A percentile compares a stretch with the other conserved stretches of the same genome.
Conservation (phyloP, 1,140 invertebrate genomes). For the Lordiphosa collinella region DNA sequence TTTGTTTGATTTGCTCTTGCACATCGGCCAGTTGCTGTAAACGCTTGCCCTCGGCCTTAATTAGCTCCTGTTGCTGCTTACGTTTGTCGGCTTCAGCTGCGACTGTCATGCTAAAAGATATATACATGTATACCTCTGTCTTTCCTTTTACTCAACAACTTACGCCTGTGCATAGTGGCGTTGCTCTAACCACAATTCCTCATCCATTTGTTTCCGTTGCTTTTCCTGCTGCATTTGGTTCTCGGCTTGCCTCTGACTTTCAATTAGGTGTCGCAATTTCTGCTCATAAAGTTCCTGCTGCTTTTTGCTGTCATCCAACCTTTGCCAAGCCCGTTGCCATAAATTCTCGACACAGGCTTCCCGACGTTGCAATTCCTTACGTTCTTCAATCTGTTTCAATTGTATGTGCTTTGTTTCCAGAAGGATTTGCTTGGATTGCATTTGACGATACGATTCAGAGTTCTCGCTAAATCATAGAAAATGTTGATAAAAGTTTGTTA, state of each 20-base stretch:
- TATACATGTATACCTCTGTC: too few relatives aligned
- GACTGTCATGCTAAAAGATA: slow-evolving; percentile 11
- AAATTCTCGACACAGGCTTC: slow-evolving; percentile 41
- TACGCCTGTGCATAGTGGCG: slow-evolving; percentile 22
- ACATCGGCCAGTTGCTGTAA: slow-evolving; percentile 25
- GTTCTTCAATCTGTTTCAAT: slow-evolving; percentile 61
- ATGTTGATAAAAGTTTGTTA: too few relatives aligned
- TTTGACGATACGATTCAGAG: slow-evolving; percentile 51
- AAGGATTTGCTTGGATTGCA: slow-evolving; percentile 48
- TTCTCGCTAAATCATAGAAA: slow-evolving; percentile 38
- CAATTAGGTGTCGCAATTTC: slow-evolving; percentile 24
- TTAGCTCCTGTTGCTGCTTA: slow-evolving; percentile 5
- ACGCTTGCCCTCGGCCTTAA: slow-evolving; percentile 6
- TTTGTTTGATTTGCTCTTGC: slow-evolving; percentile 29
- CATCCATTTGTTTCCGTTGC: background rate
- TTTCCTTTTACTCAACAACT: background rate
- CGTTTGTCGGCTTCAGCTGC: slow-evolving; percentile 11
- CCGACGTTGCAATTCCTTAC: slow-evolving; percentile 16
- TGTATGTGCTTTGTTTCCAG: slow-evolving; percentile 53
- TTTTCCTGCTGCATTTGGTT: slow-evolving; percentile 21
- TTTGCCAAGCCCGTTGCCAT: slow-evolving; percentile 46
- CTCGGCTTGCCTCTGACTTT: slow-evolving; percentile 18
- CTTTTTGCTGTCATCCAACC: slow-evolving; percentile 27
- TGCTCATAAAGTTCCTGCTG: slow-evolving; percentile 35
- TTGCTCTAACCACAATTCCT: slow-evolving; percentile 16